Conservation (phyloP, 2,113 vertebrate species). For the Cisticola juncidis region DNA sequence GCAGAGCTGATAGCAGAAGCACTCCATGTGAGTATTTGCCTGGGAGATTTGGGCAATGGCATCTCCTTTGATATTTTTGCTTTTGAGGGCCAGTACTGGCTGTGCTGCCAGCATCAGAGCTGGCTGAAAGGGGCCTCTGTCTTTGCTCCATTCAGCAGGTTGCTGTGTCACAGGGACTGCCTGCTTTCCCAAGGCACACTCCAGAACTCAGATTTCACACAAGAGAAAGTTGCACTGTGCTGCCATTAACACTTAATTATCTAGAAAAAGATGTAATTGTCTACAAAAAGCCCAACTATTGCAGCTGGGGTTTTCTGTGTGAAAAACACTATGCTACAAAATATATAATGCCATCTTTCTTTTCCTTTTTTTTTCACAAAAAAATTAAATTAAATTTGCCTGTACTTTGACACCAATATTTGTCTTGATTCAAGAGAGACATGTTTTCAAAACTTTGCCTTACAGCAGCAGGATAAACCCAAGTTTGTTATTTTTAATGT, state of each 20-base stretch:
- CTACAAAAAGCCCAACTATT: not conserved
- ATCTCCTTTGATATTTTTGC: not conserved
- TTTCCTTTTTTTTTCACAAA: accelerated
- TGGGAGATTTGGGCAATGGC: not conserved
- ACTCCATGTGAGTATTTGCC: constrained; percentile 78
- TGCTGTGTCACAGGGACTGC: not conserved
- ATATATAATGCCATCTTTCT: not conserved
- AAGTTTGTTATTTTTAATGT: constrained; percentile 17
- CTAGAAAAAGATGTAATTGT: not conserved
- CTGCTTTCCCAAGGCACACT: constrained; percentile 19
- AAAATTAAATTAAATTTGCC: not conserved
- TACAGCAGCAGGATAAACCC: not conserved
- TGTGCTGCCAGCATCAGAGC: constrained; percentile 22
- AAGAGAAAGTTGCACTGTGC: not conserved
- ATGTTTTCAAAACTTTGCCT: constrained; percentile 8
- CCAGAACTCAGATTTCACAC: constrained; percentile 35
- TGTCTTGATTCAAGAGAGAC: not conserved
- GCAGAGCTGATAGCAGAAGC: constrained; percentile 81
- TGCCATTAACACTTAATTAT: not conserved
- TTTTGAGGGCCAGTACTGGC: not conserved
- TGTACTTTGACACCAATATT: not conserved
- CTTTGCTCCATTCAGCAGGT: not conserved
- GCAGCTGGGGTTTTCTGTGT: not conserved
- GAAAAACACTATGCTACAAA: not conserved
- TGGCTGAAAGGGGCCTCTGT: constrained; percentile 45